phyloP scores from a whole-genome alignment of 2,888 invertebrate species.

The Seira musarum region DNA sequence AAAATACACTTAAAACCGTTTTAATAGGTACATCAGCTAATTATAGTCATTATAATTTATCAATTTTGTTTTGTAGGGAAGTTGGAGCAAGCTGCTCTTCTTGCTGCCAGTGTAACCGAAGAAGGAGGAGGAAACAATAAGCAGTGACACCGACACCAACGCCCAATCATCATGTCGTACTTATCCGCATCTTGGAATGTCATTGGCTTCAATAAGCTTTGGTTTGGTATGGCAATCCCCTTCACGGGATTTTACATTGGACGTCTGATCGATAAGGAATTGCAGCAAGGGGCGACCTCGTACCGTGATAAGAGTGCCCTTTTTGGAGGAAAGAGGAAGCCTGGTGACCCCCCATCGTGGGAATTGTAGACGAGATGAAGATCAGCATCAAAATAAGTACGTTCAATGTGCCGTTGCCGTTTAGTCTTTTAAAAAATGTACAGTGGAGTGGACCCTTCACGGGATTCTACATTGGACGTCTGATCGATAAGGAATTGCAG shows the following conservation, averaged over 20 bases:
- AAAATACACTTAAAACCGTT: too few species aligned
- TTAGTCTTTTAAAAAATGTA: too few species aligned
- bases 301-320: constrained; percentile 87
- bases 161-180: constrained; percentile 20
- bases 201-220: constrained; percentile 76
- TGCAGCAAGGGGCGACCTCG: constrained; percentile 80
- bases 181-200: constrained; percentile 70
- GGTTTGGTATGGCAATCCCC: constrained; percentile 66
- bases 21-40: too few species aligned
- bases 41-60: too few species aligned
- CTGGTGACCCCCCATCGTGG: constrained; percentile 84
- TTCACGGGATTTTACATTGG: constrained; percentile 52
- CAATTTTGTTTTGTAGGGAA: constrained; percentile 44
- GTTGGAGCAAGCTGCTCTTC: constrained; percentile 46
- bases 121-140: not conserved
- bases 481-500: constrained; percentile 80
- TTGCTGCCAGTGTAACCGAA: not conserved
- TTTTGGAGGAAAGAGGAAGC: constrained; percentile 79
- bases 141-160: not conserved
- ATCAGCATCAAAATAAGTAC: not conserved
- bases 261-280: constrained; percentile 78
- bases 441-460: too few species aligned
- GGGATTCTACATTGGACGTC: constrained; percentile 70
- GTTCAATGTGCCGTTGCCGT: too few species aligned
- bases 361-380: not conserved